Evolutionary conservation across 2,888 invertebrate genomes (phyloP).

Genomic region (Rhodophaea formosa): DNA sequence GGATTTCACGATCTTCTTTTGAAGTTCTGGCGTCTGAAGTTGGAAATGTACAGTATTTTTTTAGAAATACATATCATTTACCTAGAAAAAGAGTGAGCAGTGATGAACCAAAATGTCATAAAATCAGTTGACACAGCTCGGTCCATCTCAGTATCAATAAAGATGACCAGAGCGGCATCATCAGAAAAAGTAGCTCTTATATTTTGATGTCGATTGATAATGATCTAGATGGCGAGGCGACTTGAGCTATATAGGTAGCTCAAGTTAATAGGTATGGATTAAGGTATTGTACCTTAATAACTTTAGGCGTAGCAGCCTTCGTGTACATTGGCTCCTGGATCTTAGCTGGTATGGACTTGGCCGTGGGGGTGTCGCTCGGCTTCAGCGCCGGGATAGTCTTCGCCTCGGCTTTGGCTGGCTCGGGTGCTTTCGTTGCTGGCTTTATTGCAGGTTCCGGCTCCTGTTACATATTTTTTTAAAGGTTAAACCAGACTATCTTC

Average conservation of each 20-base stretch:
- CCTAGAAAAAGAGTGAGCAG: too few relatives aligned
- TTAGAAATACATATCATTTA: neutral
- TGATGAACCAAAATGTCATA: too few relatives aligned
- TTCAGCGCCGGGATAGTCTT: conserved; percentile 65
- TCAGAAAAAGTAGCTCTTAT: too few relatives aligned
- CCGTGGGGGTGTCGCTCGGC: conserved; percentile 52
- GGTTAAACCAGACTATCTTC: too few relatives aligned
- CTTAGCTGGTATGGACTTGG: conserved; percentile 64
- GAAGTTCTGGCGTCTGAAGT: conserved; percentile 67
- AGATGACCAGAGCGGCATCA: too few relatives aligned
- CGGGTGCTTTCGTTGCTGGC: conserved; percentile 43
- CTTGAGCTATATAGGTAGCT: too few relatives aligned
- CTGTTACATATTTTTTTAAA: conserved; percentile 32
- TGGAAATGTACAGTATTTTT: conserved; percentile 16
- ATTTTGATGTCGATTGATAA: too few relatives aligned
- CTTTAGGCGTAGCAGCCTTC: conserved; percentile 63
- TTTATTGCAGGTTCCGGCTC: conserved; percentile 58
- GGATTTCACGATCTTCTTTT: conserved; percentile 50
- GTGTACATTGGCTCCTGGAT: conserved; percentile 69
- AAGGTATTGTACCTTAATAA: conserved; percentile 67
- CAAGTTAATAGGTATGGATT: too few relatives aligned
- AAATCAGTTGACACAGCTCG: too few relatives aligned
- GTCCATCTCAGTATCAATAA: too few relatives aligned
- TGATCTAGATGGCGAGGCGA: too few relatives aligned
- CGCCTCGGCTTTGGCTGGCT: conserved; percentile 61